phyloP scores from a whole-genome alignment of 2,888 invertebrate species.

The Lomographa bimaculata region DNA sequence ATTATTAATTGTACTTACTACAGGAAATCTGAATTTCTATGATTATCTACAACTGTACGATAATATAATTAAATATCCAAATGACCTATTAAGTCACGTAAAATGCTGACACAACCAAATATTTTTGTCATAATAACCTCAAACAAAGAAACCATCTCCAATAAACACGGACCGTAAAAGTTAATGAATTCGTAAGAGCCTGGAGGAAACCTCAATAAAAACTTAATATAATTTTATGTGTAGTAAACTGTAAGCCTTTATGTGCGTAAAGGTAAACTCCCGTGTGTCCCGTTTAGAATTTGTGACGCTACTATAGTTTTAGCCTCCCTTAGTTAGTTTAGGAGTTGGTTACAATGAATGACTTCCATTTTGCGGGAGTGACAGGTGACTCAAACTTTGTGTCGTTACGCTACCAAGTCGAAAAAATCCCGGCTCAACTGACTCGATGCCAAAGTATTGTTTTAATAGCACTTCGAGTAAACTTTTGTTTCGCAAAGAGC shows the following conservation, averaged over 20 bases:
- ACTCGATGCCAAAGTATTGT: slow-evolving; percentile 38
- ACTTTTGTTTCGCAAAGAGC: slow-evolving; percentile 38
- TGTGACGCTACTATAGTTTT: slow-evolving; percentile 61
- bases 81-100: slow-evolving; percentile 6
- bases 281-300: slow-evolving; percentile 33
- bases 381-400: slow-evolving; percentile 58
- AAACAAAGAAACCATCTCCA: slow-evolving; percentile 31
- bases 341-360: slow-evolving; percentile 67
- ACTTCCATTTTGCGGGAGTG: slow-evolving; percentile 61
- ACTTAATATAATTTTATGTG: slow-evolving; percentile 38
- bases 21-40: too few species aligned
- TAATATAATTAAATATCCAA: not conserved
- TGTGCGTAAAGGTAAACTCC: slow-evolving; percentile 29
- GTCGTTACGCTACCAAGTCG: slow-evolving; percentile 60
- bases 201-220: slow-evolving; percentile 33
- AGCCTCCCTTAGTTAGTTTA: slow-evolving; percentile 65
- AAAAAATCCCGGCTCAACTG: slow-evolving; percentile 44
- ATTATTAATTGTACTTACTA: too few species aligned
- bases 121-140: slow-evolving; percentile 21
- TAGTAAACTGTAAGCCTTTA: slow-evolving; percentile 33
- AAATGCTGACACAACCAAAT: slow-evolving; percentile 8
- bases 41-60: too few species aligned
- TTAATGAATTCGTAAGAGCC: slow-evolving; percentile 35
- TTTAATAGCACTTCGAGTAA: slow-evolving; percentile 45
- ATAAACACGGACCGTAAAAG: slow-evolving; percentile 34